phyloP scores from a whole-genome alignment of 2,797 vertebrate species.

The Myotis daubentonii region DNA sequence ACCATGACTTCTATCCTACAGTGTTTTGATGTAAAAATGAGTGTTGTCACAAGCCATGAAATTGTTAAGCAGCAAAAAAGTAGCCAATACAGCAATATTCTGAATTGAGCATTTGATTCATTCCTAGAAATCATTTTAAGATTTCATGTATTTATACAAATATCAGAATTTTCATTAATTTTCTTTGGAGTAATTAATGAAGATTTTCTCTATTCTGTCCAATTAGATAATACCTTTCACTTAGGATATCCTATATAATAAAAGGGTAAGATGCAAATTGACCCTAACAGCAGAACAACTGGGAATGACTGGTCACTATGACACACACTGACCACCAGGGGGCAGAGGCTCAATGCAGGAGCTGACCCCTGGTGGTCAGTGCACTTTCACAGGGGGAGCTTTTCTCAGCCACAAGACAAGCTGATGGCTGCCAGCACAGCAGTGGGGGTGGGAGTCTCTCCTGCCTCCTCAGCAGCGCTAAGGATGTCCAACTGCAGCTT shows the following conservation, averaged over 20 bases:
- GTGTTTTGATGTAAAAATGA: neutral
- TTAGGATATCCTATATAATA: neutral
- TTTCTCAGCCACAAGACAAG: too few relatives aligned
- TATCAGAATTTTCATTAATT: neutral
- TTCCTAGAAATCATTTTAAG: neutral
- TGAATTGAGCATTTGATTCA: neutral
- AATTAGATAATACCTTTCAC: neutral
- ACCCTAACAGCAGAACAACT: too few relatives aligned
- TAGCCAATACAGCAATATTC: neutral
- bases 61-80: neutral
- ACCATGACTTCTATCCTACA: neutral
- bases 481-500: too few relatives aligned
- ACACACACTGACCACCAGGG: too few relatives aligned
- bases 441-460: too few relatives aligned
- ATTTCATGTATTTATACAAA: neutral
- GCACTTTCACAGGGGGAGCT: too few relatives aligned
- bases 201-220: neutral
- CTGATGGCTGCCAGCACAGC: too few relatives aligned
- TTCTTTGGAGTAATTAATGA: neutral
- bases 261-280: too few relatives aligned
- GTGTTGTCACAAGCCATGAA: neutral
- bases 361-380: too few relatives aligned
- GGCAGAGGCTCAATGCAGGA: too few relatives aligned
- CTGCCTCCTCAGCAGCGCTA: too few relatives aligned
- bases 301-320: too few relatives aligned